Conservation (phyloP, 2,888 invertebrate genomes). For the Ophion ventricosus region DNA sequence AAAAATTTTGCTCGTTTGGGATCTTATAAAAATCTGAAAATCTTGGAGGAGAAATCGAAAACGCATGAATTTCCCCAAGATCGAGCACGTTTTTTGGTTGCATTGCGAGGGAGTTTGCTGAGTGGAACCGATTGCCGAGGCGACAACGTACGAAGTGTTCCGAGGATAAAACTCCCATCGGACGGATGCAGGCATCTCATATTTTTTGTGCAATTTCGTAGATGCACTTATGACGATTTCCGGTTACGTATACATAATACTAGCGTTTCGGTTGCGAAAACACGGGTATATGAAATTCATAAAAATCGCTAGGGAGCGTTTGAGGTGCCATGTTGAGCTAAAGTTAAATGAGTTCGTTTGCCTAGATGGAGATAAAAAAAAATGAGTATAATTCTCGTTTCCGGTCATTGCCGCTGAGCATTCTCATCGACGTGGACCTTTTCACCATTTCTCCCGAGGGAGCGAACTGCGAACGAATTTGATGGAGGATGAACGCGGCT, state of each 20-base stretch:
- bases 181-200: neutral
- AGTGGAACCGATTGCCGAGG: neutral
- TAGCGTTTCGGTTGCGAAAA: neutral
- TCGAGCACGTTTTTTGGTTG: neutral
- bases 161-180: neutral
- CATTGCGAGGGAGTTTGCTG: neutral
- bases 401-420: constrained; percentile 28
- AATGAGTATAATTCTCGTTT: constrained; percentile 30
- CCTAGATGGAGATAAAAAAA: neutral
- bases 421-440: constrained; percentile 47
- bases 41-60: neutral
- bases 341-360: constrained; percentile 12
- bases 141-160: neutral
- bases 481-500: constrained; percentile 41
- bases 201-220: neutral
- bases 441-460: constrained; percentile 49
- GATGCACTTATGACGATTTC: neutral
- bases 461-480: constrained; percentile 38
- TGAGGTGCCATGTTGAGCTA: neutral
- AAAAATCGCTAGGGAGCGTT: too few species aligned
- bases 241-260: neutral
- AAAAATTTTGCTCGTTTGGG: neutral
- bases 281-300: neutral
- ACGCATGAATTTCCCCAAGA: neutral
- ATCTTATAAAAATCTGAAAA: neutral